Conservation (phyloP, 2,888 invertebrate species). For the Mythimna impura region DNA sequence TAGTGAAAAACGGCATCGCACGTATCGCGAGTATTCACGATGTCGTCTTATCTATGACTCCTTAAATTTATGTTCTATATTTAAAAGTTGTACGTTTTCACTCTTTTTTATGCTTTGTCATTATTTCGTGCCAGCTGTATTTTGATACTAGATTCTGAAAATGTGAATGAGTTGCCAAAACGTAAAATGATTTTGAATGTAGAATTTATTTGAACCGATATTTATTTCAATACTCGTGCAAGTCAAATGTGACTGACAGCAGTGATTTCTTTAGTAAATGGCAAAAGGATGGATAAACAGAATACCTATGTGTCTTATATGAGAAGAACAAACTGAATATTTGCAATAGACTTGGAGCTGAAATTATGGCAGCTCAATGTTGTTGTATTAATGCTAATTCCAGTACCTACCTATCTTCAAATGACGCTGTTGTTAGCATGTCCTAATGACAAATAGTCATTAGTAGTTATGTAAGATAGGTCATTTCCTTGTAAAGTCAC, state of each 20-base stretch:
- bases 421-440: neutral
- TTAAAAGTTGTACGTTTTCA: conserved; percentile 8
- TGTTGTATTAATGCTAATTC: neutral
- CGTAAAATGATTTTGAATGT: neutral
- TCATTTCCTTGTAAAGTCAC: no score
- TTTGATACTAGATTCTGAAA: neutral
- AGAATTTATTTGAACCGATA: no score
- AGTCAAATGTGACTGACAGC: neutral
- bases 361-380: conserved; percentile 5
- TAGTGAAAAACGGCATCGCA: conserved; percentile 32
- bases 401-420: no score
- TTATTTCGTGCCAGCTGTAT: neutral
- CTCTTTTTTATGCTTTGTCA: neutral
- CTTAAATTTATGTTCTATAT: conserved; percentile 13
- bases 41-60: conserved; percentile 24
- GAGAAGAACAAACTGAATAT: neutral
- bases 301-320: no score
- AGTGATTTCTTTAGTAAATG: neutral
- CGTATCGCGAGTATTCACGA: conserved; percentile 6
- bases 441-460: no score
- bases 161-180: neutral
- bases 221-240: neutral
- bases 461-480: no score
- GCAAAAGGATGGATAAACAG: neutral
- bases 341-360: neutral